Evolutionary conservation across 2,113 vertebrate species (phyloP).

Genomic region (Platysteira castanea): DNA sequence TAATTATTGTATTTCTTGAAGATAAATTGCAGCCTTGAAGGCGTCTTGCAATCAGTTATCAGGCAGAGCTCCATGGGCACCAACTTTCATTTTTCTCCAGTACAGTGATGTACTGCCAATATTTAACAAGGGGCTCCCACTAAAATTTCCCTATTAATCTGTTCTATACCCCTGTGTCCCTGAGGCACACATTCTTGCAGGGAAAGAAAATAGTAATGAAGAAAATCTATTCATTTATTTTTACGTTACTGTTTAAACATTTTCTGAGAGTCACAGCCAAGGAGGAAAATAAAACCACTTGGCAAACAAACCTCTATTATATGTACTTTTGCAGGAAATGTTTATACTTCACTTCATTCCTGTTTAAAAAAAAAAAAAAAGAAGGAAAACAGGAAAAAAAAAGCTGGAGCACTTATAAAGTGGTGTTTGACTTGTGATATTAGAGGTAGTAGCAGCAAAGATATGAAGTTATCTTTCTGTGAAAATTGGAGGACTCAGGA

Average conservation of each 20-base stretch:
- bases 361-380: not conserved
- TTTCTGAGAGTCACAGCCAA: constrained; percentile 61
- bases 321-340: constrained; percentile 48
- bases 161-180: constrained; percentile 8
- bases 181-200: constrained; percentile 15
- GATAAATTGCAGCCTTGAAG: constrained; percentile 55
- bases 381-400: not conserved
- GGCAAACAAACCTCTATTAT: constrained; percentile 50
- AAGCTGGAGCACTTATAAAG: not conserved
- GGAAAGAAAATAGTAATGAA: constrained; percentile 52
- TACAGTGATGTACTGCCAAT: constrained; percentile 43
- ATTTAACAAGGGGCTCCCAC: constrained; percentile 36
- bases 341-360: constrained; percentile 32
- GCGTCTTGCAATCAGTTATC: constrained; percentile 55
- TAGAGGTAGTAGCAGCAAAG: not conserved
- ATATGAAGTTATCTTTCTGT: not conserved
- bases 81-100: constrained; percentile 18
- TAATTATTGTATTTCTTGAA: constrained; percentile 31
- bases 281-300: constrained; percentile 57
- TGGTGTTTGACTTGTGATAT: not conserved
- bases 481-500: not conserved
- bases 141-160: constrained; percentile 44
- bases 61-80: constrained; percentile 13
- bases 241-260: constrained; percentile 57
- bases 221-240: constrained; percentile 65